Evolutionary conservation across 2,113 vertebrate species (phyloP).

Genomic region (Pseudonaja textilis): DNA sequence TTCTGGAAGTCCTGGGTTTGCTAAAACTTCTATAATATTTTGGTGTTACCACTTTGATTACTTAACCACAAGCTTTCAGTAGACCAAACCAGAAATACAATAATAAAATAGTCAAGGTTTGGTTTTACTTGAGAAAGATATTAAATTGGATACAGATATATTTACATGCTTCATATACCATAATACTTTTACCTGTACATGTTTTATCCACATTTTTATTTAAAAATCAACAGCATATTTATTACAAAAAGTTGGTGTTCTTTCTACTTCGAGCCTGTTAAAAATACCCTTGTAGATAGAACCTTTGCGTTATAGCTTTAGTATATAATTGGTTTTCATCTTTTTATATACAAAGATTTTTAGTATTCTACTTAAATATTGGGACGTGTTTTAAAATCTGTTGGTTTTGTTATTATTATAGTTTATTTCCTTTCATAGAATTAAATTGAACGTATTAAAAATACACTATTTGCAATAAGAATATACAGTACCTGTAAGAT

Average conservation of each 20-base stretch:
- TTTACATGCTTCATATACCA: neutral
- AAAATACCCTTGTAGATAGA: neutral
- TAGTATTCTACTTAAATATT: neutral
- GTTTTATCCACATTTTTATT: neutral
- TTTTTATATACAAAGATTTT: neutral
- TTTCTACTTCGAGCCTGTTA: neutral
- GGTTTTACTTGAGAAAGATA: neutral
- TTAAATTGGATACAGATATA: neutral
- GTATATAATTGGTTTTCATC: neutral
- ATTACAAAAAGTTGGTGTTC: neutral
- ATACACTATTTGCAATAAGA: neutral
- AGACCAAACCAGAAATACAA: neutral
- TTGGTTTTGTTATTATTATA: neutral
- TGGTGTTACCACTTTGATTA: neutral
- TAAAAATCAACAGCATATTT: neutral
- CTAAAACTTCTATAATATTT: neutral
- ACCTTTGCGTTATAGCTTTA: neutral
- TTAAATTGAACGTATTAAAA: neutral
- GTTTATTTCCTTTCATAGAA: neutral
- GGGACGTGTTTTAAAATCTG: neutral
- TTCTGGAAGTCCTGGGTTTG: neutral
- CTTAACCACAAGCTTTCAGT: neutral
- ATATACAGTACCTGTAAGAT: neutral
- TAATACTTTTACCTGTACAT: neutral
- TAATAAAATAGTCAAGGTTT: neutral